Evolutionary conservation across 1,140 invertebrate species (phyloP).

Genomic region (Drosophila fuyamai): DNA sequence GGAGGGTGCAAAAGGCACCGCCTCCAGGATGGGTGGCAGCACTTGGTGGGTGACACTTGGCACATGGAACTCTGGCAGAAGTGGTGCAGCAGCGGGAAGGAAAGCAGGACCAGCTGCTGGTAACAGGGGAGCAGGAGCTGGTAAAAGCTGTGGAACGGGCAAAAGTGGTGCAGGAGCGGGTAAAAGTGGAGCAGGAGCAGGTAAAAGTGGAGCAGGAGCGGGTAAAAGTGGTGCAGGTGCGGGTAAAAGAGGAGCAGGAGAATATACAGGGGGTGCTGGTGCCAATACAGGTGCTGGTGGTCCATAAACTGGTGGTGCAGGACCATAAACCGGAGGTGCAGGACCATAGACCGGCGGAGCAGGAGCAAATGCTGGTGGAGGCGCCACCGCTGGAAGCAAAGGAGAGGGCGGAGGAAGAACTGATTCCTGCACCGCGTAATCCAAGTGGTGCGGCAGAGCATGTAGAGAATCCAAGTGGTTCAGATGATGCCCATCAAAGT

Average conservation of each 20-base stretch:
- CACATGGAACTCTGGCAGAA: slow-evolving; percentile 38
- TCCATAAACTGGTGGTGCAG: slow-evolving; percentile 31
- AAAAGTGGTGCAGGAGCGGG: slow-evolving; percentile 28
- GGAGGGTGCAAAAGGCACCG: slow-evolving; percentile 60
- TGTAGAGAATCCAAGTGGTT: slow-evolving; percentile 30
- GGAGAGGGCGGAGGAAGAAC: slow-evolving; percentile 38
- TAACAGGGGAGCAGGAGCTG: slow-evolving; percentile 20
- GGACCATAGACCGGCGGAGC: slow-evolving; percentile 19
- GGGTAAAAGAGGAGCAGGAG: too few species aligned
- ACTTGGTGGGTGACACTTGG: slow-evolving; percentile 54
- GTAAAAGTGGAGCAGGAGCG: slow-evolving; percentile 25
- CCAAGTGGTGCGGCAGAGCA: slow-evolving; percentile 51
- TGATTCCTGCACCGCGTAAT: slow-evolving; percentile 42
- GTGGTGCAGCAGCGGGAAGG: slow-evolving; percentile 30
- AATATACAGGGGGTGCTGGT: slow-evolving; percentile 4
- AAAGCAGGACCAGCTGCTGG: slow-evolving; percentile 1
- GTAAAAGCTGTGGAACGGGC: slow-evolving; percentile 28
- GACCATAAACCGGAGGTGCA: slow-evolving; percentile 28
- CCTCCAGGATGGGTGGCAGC: slow-evolving; percentile 71
- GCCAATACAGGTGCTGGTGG: slow-evolving; percentile 25
- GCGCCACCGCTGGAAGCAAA: slow-evolving; percentile 39
- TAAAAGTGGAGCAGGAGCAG: slow-evolving; percentile 10
- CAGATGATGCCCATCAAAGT: slow-evolving; percentile 38
- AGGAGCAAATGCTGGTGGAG: slow-evolving; percentile 38
- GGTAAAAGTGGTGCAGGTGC: slow-evolving; percentile 38